Percentiles rank a stretch among this genome's conserved stretches.
phyloP scores from a whole-genome alignment of 1,140 invertebrate genomes.

The Trachymyrmex septentrionalis region DNA sequence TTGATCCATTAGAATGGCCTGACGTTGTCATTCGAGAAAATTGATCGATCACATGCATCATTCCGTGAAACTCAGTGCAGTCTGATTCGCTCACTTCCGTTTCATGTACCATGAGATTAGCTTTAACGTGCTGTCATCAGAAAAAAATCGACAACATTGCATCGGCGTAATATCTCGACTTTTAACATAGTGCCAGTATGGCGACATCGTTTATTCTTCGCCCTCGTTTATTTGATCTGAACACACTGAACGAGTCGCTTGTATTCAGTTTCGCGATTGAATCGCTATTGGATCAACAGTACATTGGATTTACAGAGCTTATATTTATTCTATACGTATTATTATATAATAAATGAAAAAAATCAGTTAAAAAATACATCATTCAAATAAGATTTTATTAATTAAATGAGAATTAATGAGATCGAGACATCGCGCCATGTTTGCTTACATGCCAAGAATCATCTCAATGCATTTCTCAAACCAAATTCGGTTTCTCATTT shows the following conservation, averaged over 20 bases:
- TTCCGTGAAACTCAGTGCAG: conserved; percentile 3
- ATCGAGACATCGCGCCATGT: not conserved
- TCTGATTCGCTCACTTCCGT: not conserved
- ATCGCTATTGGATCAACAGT: not conserved
- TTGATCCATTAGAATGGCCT: conserved; percentile 26
- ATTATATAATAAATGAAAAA: not conserved
- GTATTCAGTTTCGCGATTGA: conserved; percentile 4
- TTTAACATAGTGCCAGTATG: not conserved
- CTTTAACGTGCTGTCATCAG: conserved; percentile 14
- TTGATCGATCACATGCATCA: conserved; percentile 50
- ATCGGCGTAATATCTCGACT: not conserved
- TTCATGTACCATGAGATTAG: conserved; percentile 40
- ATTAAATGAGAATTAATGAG: not conserved
- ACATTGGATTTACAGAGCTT: not conserved
- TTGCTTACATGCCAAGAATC: not conserved
- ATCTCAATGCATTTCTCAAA: not conserved
- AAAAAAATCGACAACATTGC: conserved; percentile 27
- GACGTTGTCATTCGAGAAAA: conserved; percentile 44
- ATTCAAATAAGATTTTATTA: conserved; percentile 16
- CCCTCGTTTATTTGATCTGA: not conserved
- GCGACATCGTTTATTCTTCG: too few relatives aligned
- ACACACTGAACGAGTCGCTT: not conserved
- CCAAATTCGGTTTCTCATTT: not conserved
- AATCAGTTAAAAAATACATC: not conserved
- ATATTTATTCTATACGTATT: not conserved